These are phyloP conservation scores for Drosophila rufa DNA, from an alignment of 1,140 invertebrate species.

Conservation along the genomic window DNA sequence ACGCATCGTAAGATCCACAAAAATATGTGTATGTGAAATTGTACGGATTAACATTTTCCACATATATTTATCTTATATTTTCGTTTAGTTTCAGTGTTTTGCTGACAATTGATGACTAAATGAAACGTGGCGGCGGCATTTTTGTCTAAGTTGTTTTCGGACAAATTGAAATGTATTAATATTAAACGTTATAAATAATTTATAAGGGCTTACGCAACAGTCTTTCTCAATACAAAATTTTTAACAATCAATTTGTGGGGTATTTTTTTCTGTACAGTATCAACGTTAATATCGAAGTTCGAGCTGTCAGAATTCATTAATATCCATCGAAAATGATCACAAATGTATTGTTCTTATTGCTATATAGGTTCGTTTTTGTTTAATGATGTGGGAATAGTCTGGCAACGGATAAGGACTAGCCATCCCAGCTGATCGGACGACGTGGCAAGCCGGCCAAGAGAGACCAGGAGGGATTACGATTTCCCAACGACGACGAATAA, in stretches of 20 bases:
- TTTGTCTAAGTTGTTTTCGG: slow-evolving; percentile 56
- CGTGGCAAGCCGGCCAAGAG: too few relatives aligned
- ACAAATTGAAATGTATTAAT: slow-evolving; percentile 83
- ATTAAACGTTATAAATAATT: slow-evolving; percentile 66
- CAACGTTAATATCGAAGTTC: slow-evolving; percentile 39
- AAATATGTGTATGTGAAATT: slow-evolving; percentile 70
- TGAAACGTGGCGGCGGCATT: slow-evolving; percentile 50
- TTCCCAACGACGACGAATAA: too few relatives aligned
- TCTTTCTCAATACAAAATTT: slow-evolving; percentile 15
- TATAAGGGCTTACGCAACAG: slow-evolving; percentile 44
- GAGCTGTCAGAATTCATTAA: slow-evolving; percentile 66
- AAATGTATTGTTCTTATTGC: slow-evolving; percentile 15
- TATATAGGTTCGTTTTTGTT: slow-evolving; percentile 16
- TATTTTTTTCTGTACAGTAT: slow-evolving; percentile 22
- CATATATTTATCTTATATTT: slow-evolving; percentile 35
- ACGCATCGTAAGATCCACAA: slow-evolving; percentile 63
- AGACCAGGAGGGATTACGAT: too few relatives aligned
- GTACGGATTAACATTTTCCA: slow-evolving; percentile 37
- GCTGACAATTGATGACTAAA: slow-evolving; percentile 57
- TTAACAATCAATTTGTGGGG: slow-evolving; percentile 18
- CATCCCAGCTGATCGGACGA: too few relatives aligned
- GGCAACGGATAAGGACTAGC: too few relatives aligned
- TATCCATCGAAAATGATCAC: slow-evolving; percentile 40
- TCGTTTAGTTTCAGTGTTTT: slow-evolving; percentile 53
- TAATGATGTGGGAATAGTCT: neutral